Evolutionary conservation across 2,113 vertebrate genomes (phyloP).

Genomic region (Varanus salvator): DNA sequence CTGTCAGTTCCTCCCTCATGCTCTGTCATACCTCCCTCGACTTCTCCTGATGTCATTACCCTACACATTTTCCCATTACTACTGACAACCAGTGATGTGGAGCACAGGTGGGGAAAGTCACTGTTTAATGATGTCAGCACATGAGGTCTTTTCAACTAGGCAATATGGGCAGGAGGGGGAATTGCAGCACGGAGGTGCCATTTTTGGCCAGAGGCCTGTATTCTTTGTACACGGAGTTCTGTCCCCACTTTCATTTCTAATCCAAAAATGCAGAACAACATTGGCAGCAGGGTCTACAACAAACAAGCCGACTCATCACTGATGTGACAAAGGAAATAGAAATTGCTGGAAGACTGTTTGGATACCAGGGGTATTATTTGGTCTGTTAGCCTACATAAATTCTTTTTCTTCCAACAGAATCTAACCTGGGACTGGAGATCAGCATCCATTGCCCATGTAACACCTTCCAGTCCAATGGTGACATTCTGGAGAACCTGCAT

Average conservation of each 20-base stretch:
- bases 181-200: not conserved
- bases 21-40: not conserved
- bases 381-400: constrained; percentile 42
- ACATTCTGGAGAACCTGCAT: constrained; percentile 89
- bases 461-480: constrained; percentile 93
- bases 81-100: not conserved
- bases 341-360: not conserved
- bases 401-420: constrained; percentile 81
- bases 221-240: not conserved
- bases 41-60: not conserved
- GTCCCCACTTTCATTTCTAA: constrained; percentile 37
- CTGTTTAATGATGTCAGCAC: constrained; percentile 42
- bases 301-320: constrained; percentile 11
- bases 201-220: not conserved
- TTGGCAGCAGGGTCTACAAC: constrained; percentile 11
- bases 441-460: constrained; percentile 97
- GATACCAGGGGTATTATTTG: not conserved
- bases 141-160: not conserved
- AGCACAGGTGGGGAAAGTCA: not conserved
- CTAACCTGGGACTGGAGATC: constrained; percentile 94
- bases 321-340: constrained; percentile 26
- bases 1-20: constrained; percentile 12
- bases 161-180: not conserved
- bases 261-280: constrained; percentile 43
- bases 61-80: not conserved